Base-by-base conservation (phyloP, 2,113 vertebrate genomes). In the Bujurquina vittata region DNA sequence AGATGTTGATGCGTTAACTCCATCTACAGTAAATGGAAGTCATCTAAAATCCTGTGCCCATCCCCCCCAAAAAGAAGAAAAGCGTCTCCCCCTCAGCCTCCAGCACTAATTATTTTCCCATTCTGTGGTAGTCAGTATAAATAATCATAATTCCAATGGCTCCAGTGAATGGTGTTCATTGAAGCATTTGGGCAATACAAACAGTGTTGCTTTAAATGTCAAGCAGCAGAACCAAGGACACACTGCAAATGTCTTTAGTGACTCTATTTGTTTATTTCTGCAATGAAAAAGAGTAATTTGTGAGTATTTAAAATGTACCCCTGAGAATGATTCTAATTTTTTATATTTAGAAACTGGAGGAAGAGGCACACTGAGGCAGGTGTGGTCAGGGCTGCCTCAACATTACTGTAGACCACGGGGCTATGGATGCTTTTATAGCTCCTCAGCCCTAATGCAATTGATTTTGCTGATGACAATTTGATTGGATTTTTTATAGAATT, bases 91-190 rank as follows among this genome's bases (percentile, higher is more conserved):
- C 17, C 29, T 58, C 37, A 37, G 56, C 18, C 29, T 67, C 35
- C 26, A 67, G 26, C 22, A 33, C n/a, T 75, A 79, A 83, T 89
- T 55, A 61, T 80, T 75, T 74, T 74, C 20, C 35, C 31, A 60
- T 83, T 87, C 58, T 3, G 52, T 67, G 57, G 22, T 15, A 49
- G 77, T 73, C 63, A 40, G 77, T 78, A 49, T 67, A 81, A 87
- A 86, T 79, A 75, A 72, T 57, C 31, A 49, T 23, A 63, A 40
- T 33, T 31, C 2, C 4, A 75, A 61, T 22, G 22, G 3, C 14
- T 26, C 10, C 62, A 49, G 83, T 85, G 77, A 77, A 33, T 58
- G 14, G 12, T 60, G 46, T 35, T 69, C 58, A 37, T 81, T 58
- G 62, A 82, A 77, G 31, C 14, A 2, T 81, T 74, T 35, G 43